Percentiles rank a stretch among this genome's conserved stretches.
phyloP scores from a whole-genome alignment of 2,888 invertebrate species.

The Seira ritae region DNA sequence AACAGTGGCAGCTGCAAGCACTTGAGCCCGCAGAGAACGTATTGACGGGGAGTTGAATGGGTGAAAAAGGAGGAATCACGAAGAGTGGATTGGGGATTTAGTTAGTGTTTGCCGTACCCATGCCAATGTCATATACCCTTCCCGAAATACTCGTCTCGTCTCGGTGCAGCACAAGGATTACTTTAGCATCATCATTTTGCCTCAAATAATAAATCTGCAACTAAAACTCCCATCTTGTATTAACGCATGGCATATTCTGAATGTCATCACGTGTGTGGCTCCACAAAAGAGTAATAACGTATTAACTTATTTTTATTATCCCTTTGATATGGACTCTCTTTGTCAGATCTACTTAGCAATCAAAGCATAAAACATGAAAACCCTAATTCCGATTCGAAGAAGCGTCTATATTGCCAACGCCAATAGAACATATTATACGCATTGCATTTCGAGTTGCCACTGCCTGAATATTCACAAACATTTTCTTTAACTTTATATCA shows the following conservation, averaged over 20 bases:
- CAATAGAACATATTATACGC: too few species aligned
- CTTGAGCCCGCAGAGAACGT: constrained; percentile 30
- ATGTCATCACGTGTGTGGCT: constrained; percentile 38
- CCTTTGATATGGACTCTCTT: background rate
- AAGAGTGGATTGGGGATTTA: too few species aligned
- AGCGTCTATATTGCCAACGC: too few species aligned
- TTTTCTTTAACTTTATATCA: too few species aligned
- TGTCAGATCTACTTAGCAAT: background rate
- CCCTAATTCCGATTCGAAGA: background rate
- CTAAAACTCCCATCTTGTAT: background rate
- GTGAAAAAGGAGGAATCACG: background rate
- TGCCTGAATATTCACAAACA: too few species aligned
- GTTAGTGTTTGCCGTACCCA: background rate
- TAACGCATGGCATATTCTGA: constrained; percentile 25
- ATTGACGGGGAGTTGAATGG: background rate
- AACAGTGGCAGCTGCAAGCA: constrained; percentile 49
- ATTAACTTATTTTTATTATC: background rate
- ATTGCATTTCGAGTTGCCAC: too few species aligned
- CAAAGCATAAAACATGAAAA: background rate
- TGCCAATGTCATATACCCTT: background rate
- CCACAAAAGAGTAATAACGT: background rate
- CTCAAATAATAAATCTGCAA: constrained; percentile 35
- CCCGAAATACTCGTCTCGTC: background rate
- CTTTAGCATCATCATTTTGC: constrained; percentile 21
- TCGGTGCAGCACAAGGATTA: constrained; percentile 33